Evolutionary conservation across 2,113 vertebrate genomes (phyloP).

Genomic region (Verasper variegatus): DNA sequence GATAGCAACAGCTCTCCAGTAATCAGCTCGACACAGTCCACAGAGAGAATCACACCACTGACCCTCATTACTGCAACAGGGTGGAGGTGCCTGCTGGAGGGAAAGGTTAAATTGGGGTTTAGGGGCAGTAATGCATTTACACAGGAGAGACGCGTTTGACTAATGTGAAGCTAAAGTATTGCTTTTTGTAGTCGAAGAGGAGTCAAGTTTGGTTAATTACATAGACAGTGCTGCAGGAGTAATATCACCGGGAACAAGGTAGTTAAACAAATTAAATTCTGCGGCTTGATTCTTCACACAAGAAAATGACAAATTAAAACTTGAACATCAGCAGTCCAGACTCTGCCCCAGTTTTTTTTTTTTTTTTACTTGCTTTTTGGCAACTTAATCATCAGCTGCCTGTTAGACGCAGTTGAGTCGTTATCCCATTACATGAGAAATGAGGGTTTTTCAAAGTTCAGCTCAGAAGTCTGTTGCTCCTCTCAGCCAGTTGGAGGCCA

Average conservation of each 20-base stretch:
- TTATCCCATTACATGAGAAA: not conserved
- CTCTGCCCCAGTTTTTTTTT: not conserved
- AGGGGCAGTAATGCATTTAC: conserved; percentile 42
- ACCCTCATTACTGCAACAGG: conserved; percentile 67
- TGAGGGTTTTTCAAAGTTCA: not conserved
- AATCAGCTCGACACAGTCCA: conserved; percentile 54
- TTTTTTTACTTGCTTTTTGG: not conserved
- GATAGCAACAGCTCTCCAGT: conserved; percentile 58
- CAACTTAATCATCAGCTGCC: not conserved
- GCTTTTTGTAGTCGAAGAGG: not conserved
- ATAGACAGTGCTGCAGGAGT: not conserved
- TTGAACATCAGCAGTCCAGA: not conserved
- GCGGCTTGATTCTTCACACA: not conserved
- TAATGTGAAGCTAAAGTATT: conserved; percentile 24
- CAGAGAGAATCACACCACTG: conserved; percentile 41
- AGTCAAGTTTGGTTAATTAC: conserved; percentile 13
- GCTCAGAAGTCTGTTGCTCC: not conserved
- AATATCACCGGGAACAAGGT: not conserved
- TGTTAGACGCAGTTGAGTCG: not conserved
- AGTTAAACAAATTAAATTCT: not conserved
- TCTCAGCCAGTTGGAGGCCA: no score
- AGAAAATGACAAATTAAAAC: not conserved
- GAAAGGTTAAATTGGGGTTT: conserved; percentile 9
- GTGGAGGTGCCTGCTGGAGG: conserved; percentile 40
- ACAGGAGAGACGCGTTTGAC: conserved; percentile 16